phyloP scores from a whole-genome alignment of 2,888 invertebrate genomes.

The Alcis repandata region DNA sequence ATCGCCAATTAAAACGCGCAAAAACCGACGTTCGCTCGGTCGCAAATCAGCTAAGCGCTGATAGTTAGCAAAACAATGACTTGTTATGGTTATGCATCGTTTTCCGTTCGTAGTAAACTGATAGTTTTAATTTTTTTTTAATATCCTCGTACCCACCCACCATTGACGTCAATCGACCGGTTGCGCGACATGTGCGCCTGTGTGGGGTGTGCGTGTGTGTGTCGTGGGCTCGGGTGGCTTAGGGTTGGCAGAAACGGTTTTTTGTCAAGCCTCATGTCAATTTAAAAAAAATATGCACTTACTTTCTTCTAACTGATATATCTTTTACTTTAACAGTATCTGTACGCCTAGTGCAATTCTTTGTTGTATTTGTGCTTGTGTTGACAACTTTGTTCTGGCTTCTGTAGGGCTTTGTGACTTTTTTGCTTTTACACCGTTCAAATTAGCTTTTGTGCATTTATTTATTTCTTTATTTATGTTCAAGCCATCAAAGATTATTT shows the following conservation, averaged over 20 bases:
- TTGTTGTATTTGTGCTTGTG: no score
- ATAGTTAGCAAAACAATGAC: conserved; percentile 69
- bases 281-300: no score
- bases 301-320: no score
- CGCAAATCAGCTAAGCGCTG: conserved; percentile 48
- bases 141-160: conserved; percentile 72
- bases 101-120: conserved; percentile 75
- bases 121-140: conserved; percentile 79
- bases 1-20: conserved; percentile 26
- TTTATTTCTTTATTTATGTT: no score
- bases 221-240: conserved; percentile 16
- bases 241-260: conserved; percentile 22
- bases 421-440: no score
- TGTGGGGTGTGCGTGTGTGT: conserved; percentile 44
- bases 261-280: not conserved
- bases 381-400: no score
- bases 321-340: no score
- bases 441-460: no score
- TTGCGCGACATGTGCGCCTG: conserved; percentile 58
- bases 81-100: conserved; percentile 71
- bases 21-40: conserved; percentile 30
- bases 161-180: conserved; percentile 84
- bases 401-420: no score
- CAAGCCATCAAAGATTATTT: no score
- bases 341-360: no score